These are phyloP conservation scores for Hirtodrosophila duncani DNA, from an alignment of 2,888 invertebrate species.

Conservation along the genomic window DNA sequence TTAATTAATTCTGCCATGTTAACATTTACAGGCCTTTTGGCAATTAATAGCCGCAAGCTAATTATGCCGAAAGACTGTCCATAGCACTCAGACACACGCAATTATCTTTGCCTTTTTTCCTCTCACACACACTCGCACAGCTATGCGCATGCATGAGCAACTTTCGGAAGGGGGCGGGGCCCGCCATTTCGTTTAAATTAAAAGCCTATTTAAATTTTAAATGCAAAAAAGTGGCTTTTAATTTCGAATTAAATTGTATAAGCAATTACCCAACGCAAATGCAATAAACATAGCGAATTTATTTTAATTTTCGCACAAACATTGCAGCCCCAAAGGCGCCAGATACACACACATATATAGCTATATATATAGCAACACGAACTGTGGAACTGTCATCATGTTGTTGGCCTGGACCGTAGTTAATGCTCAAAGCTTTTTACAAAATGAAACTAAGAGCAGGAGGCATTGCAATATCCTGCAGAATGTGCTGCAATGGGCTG, in stretches of 20 bases:
- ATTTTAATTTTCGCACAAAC: slow-evolving; percentile 57
- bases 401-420: slow-evolving; percentile 22
- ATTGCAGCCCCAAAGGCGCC: slow-evolving; percentile 36
- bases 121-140: not conserved
- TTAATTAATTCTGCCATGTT: slow-evolving; percentile 54
- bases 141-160: slow-evolving; percentile 3
- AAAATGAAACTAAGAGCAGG: slow-evolving; percentile 50
- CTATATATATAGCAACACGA: slow-evolving; percentile 10
- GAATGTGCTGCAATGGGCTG: slow-evolving; percentile 37
- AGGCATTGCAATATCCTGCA: slow-evolving; percentile 25
- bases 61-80: slow-evolving; percentile 41
- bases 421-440: slow-evolving; percentile 62
- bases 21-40: slow-evolving; percentile 46
- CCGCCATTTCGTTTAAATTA: slow-evolving; percentile 56
- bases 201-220: slow-evolving; percentile 45
- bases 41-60: slow-evolving; percentile 52
- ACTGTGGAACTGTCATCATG: slow-evolving; percentile 28
- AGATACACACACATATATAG: slow-evolving; percentile 6
- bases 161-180: no score
- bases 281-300: slow-evolving; percentile 67
- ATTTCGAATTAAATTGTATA: slow-evolving; percentile 68
- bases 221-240: slow-evolving; percentile 55
- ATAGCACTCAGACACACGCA: slow-evolving; percentile 14
- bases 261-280: slow-evolving; percentile 65
- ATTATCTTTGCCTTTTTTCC: no score